A percentile compares a stretch with the other conserved stretches of the same genome.
Conservation (phyloP, 2,113 vertebrate species). For the Atrichornis clamosus region DNA sequence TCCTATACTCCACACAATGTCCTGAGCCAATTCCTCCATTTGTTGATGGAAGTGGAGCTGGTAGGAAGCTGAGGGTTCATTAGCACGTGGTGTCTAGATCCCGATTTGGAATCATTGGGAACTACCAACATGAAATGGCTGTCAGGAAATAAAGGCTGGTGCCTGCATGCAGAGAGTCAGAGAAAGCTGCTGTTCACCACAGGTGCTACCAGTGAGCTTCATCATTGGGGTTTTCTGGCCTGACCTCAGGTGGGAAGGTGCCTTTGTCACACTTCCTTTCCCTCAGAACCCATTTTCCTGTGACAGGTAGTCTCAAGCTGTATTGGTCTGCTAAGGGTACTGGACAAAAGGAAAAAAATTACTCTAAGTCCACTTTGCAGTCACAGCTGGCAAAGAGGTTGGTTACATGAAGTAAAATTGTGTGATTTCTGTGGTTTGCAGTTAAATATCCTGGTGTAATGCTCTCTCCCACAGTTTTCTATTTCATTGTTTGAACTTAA, state of each 20-base stretch:
- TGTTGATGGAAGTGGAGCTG: neutral
- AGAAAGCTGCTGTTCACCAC: neutral
- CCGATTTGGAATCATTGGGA: neutral
- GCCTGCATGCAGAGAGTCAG: neutral
- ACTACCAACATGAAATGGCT: neutral
- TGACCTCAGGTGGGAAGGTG: neutral
- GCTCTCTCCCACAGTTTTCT: neutral
- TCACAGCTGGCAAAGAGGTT: neutral
- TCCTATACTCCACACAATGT: neutral
- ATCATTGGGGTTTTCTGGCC: neutral
- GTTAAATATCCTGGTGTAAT: neutral
- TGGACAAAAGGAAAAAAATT: neutral
- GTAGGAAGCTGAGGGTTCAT: neutral
- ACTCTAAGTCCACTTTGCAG: neutral
- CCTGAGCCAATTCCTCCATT: neutral
- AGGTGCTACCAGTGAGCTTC: neutral
- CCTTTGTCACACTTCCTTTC: neutral
- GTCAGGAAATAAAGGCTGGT: neutral
- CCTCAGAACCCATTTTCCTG: neutral
- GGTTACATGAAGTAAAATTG: neutral
- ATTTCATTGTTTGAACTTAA: neutral
- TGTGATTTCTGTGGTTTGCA: neutral
- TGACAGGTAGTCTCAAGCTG: neutral
- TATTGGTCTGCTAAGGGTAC: neutral
- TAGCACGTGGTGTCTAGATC: neutral